Evolutionary conservation across 1,140 invertebrate genomes (phyloP).

Genomic region (Ostrea denselamellosa): DNA sequence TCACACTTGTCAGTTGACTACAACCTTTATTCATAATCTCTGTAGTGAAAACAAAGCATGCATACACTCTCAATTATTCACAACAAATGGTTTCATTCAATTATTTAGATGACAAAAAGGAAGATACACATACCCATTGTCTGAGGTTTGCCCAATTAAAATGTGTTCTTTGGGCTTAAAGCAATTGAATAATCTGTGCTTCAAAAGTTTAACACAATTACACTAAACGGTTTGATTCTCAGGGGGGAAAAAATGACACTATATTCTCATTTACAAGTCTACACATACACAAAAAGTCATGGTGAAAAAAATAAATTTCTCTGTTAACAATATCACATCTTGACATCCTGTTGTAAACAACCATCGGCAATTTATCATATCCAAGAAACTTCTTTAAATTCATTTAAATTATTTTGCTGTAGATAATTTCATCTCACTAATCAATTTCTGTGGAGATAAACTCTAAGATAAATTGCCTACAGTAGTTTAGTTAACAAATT

Average conservation of each 20-base stretch:
- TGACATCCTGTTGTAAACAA: too few relatives aligned
- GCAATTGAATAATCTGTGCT: too few relatives aligned
- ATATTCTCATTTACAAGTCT: not conserved
- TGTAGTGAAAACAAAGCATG: not conserved
- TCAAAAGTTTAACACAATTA: not conserved
- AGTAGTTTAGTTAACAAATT: not conserved
- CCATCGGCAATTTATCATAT: too few relatives aligned
- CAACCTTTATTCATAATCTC: constrained; percentile 24
- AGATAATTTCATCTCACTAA: too few relatives aligned
- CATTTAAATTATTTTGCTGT: too few relatives aligned
- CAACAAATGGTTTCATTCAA: not conserved
- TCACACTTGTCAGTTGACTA: not conserved
- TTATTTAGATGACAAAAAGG: too few relatives aligned
- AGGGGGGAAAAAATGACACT: not conserved
- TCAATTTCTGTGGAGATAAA: too few relatives aligned
- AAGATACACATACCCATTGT: too few relatives aligned
- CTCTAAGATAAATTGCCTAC: too few relatives aligned
- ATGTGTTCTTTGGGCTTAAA: too few relatives aligned
- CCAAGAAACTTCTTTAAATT: too few relatives aligned
- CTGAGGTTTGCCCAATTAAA: too few relatives aligned
- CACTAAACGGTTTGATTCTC: not conserved
- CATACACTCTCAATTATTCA: not conserved
- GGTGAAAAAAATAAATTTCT: not conserved
- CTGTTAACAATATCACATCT: not conserved
- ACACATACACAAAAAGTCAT: not conserved